These are phyloP conservation scores for Lasioglossum villosulum DNA, from an alignment of 2,888 invertebrate genomes.

Conservation along the genomic window DNA sequence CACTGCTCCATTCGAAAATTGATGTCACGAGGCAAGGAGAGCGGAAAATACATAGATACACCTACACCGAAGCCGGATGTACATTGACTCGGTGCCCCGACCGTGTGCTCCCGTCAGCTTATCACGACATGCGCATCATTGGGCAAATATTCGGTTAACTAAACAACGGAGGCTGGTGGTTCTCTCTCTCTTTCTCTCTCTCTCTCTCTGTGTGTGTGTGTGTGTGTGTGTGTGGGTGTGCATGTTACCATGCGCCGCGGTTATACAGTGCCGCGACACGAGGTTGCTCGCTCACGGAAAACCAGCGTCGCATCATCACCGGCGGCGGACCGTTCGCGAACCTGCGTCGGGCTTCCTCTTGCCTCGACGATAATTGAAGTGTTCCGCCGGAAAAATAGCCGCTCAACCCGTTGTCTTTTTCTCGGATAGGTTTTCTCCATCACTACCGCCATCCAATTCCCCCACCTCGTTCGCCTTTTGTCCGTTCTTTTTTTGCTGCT, in stretches of 20 bases:
- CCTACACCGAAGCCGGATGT: constrained; percentile 54
- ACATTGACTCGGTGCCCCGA: constrained; percentile 50
- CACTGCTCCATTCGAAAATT: constrained; percentile 61
- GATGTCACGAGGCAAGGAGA: constrained; percentile 65
- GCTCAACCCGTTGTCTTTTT: constrained; percentile 3
- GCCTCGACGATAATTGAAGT: constrained; percentile 58
- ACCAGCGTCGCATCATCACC: constrained; percentile 18
- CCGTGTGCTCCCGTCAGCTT: constrained; percentile 63
- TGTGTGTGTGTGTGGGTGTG: constrained; percentile 12
- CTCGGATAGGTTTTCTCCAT: neutral
- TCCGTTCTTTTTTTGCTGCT: neutral
- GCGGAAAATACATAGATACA: constrained; percentile 55
- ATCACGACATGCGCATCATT: constrained; percentile 75
- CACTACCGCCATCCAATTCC: neutral
- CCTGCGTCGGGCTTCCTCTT: constrained; percentile 23
- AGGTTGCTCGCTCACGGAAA: constrained; percentile 36
- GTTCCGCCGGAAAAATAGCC: constrained; percentile 49
- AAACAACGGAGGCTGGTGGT: constrained; percentile 63
- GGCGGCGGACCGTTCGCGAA: constrained; percentile 14
- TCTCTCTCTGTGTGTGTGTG: constrained; percentile 3
- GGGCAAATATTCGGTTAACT: constrained; percentile 75
- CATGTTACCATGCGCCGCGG: constrained; percentile 21
- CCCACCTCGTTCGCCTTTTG: neutral
- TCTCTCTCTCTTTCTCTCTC: no score
- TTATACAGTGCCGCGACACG: constrained; percentile 36